phyloP scores from a whole-genome alignment of 2,113 vertebrate genomes.

The Neomonachus schauinslandi region DNA sequence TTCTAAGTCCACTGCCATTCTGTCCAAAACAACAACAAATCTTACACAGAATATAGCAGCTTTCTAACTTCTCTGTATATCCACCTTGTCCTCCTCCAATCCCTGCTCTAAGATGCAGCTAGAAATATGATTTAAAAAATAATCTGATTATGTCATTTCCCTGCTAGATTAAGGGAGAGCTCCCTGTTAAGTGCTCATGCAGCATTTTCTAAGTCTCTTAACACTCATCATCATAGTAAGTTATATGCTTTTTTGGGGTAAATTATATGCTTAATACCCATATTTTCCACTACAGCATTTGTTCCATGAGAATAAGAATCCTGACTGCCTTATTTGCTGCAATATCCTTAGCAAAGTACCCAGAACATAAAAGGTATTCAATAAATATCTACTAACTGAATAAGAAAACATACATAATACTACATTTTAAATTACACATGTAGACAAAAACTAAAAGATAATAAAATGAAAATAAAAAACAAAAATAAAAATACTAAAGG shows the following conservation, averaged over 20 bases:
- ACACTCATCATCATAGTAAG: not conserved
- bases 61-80: not conserved
- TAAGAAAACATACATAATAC: not conserved
- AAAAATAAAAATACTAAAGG: constrained; percentile 18
- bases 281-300: not conserved
- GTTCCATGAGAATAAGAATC: not conserved
- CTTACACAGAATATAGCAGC: not conserved
- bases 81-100: not conserved
- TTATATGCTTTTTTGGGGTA: not conserved
- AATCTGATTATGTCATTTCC: not conserved
- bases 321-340: not conserved
- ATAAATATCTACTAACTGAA: not conserved
- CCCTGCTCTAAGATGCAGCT: not conserved
- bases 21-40: not conserved
- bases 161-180: not conserved
- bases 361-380: not conserved
- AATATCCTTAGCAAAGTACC: not conserved
- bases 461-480: not conserved
- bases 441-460: not conserved
- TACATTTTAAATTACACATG: not conserved
- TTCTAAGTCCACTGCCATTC: not conserved
- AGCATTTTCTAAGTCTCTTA: not conserved
- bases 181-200: not conserved
- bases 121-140: constrained; percentile 15
- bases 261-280: not conserved